Evolutionary conservation across 2,113 vertebrate species (phyloP).

Genomic region (Cyprinodon brontotheroides): DNA sequence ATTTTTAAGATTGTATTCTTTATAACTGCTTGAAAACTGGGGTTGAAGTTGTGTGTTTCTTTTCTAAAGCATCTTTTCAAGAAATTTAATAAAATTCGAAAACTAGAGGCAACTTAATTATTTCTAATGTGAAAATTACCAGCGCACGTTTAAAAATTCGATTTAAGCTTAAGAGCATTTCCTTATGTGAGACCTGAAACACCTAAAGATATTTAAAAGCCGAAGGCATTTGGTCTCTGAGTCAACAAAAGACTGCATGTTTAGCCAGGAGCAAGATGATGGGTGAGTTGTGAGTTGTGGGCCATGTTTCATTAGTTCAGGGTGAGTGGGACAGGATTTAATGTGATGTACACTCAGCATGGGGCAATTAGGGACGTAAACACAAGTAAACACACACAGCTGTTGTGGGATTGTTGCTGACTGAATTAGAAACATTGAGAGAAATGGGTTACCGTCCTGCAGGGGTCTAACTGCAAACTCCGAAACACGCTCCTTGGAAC

Average conservation of each 20-base stretch:
- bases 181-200: slow-evolving; percentile 5
- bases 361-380: slow-evolving; percentile 73
- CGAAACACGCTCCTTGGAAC: slow-evolving; percentile 53
- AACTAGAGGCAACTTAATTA: slow-evolving; percentile 5
- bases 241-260: slow-evolving; percentile 28
- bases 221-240: slow-evolving; percentile 16
- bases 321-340: slow-evolving; percentile 57
- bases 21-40: neutral
- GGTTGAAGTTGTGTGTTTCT: slow-evolving; percentile 1
- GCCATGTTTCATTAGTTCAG: slow-evolving; percentile 67
- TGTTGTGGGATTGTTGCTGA: slow-evolving; percentile 63
- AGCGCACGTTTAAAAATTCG: slow-evolving; percentile 8
- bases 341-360: slow-evolving; percentile 62
- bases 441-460: slow-evolving; percentile 37
- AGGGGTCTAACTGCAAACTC: slow-evolving; percentile 29
- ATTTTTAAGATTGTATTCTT: slow-evolving; percentile 4
- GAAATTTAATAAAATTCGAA: neutral
- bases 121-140: slow-evolving; percentile 5
- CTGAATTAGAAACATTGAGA: slow-evolving; percentile 32
- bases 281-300: slow-evolving; percentile 31
- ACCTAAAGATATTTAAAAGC: slow-evolving; percentile 42
- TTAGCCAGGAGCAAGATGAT: slow-evolving; percentile 19
- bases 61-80: neutral
- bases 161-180: slow-evolving; percentile 12
- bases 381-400: slow-evolving; percentile 78